Percentiles rank a stretch among this genome's conserved stretches.
These are phyloP conservation scores for Ostrea denselamellosa DNA, from an alignment of 1,140 invertebrate species.

Conservation along the genomic window DNA sequence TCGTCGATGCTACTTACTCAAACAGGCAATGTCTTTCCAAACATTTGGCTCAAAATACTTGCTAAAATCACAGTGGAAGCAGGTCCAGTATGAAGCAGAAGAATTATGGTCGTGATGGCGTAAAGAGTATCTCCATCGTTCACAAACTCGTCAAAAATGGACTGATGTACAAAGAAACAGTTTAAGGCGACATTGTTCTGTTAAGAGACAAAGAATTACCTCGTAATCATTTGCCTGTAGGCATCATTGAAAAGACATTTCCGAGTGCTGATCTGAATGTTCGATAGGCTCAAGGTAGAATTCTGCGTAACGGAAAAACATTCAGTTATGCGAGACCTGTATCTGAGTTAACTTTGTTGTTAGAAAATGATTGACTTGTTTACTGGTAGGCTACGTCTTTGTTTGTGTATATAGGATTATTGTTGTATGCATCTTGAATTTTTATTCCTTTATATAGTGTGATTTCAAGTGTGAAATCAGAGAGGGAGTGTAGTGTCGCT, in stretches of 20 bases:
- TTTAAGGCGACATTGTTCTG: constrained; percentile 52
- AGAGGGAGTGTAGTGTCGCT: constrained; percentile 5
- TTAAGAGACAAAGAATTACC: constrained; percentile 42
- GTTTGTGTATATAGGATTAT: neutral
- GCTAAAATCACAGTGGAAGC: constrained; percentile 55
- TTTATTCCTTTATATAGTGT: neutral
- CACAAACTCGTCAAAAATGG: constrained; percentile 33
- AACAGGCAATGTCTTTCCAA: neutral
- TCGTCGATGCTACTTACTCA: constrained; percentile 22
- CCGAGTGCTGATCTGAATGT: constrained; percentile 9
- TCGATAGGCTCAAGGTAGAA: constrained; percentile 30
- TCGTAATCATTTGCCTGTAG: constrained; percentile 48
- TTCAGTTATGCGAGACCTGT: constrained; percentile 33
- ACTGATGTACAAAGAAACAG: constrained; percentile 32
- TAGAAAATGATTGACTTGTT: neutral
- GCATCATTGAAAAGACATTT: constrained; percentile 15
- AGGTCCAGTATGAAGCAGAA: constrained; percentile 58
- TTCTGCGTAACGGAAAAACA: constrained; percentile 35
- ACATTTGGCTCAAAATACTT: constrained; percentile 31
- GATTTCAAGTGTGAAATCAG: constrained; percentile 3
- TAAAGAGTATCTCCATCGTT: constrained; percentile 12
- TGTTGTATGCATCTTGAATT: neutral
- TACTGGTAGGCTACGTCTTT: neutral
- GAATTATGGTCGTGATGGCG: constrained; percentile 39
- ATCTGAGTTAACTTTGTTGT: constrained; percentile 2